Conservation (phyloP, 2,113 vertebrate genomes). For the Trogon surrucura region DNA sequence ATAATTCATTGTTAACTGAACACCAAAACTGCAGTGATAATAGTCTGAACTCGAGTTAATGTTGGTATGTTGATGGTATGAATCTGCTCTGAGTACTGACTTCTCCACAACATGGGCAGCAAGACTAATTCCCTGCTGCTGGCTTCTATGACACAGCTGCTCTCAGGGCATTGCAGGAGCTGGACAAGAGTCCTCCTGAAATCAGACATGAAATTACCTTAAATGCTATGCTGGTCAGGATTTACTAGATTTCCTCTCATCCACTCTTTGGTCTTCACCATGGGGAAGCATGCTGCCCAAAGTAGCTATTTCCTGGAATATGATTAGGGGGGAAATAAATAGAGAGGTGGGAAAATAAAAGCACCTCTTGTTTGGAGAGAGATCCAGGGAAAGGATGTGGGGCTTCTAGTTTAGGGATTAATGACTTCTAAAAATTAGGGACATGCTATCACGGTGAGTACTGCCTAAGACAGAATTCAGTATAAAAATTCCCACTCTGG, state of each 20-base stretch:
- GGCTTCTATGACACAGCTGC: background rate
- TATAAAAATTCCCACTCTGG: background rate
- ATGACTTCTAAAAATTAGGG: background rate
- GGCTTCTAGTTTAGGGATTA: background rate
- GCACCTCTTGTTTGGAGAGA: background rate
- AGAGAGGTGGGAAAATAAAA: background rate
- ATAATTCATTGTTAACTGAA: constrained; percentile 11
- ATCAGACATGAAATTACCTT: background rate
- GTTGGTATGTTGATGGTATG: background rate
- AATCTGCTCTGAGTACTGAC: background rate
- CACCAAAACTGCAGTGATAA: background rate
- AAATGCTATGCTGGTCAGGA: background rate
- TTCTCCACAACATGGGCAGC: background rate
- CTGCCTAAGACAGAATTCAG: background rate
- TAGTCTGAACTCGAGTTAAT: background rate
- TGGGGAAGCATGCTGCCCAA: background rate
- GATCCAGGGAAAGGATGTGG: background rate
- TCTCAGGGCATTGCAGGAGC: background rate
- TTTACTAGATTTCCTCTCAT: background rate
- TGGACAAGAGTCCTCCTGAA: background rate
- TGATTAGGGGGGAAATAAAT: background rate
- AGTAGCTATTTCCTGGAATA: constrained; percentile 23
- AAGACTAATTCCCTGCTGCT: background rate
- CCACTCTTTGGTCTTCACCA: background rate
- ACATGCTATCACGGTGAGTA: background rate